A percentile compares a stretch with the other conserved stretches of the same genome.
phyloP scores from a whole-genome alignment of 1,140 invertebrate genomes.

The Leptinotarsa texana region DNA sequence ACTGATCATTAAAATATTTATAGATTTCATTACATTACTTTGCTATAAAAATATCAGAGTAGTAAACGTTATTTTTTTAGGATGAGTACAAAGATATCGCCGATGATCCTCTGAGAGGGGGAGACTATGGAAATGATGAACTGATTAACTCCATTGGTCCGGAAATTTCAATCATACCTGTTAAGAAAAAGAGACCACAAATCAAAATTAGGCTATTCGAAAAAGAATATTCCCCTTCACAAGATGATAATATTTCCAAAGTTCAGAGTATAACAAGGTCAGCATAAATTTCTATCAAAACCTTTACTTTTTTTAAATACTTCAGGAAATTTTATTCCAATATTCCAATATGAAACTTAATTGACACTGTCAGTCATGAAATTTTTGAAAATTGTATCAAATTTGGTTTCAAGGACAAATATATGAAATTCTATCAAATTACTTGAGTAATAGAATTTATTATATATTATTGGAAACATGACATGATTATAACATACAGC shows the following conservation, averaged over 20 bases:
- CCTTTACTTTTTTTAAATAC: too few species aligned
- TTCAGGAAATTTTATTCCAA: too few species aligned
- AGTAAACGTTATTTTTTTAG: neutral
- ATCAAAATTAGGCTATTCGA: constrained; percentile 43
- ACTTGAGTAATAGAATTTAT: too few species aligned
- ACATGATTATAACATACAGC: too few species aligned
- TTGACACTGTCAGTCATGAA: too few species aligned
- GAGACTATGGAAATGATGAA: constrained; percentile 10
- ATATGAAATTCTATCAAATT: too few species aligned
- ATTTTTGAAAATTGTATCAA: too few species aligned
- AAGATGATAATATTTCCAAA: constrained; percentile 31
- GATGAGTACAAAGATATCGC: neutral
- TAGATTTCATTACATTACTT: neutral
- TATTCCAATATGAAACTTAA: too few species aligned
- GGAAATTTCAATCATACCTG: constrained; percentile 47
- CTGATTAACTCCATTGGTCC: constrained; percentile 34
- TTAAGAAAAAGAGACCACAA: constrained; percentile 37
- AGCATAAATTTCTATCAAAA: too few species aligned
- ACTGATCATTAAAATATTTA: neutral
- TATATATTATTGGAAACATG: too few species aligned
- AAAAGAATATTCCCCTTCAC: constrained; percentile 32
- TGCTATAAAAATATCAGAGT: neutral
- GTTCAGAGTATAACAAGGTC: constrained; percentile 21
- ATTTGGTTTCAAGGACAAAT: too few species aligned
- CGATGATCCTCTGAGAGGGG: constrained; percentile 1